A percentile compares a stretch with the other conserved stretches of the same genome.
These are phyloP conservation scores for Anthophora plumipes DNA, from an alignment of 2,888 invertebrate genomes.

Conservation along the genomic window DNA sequence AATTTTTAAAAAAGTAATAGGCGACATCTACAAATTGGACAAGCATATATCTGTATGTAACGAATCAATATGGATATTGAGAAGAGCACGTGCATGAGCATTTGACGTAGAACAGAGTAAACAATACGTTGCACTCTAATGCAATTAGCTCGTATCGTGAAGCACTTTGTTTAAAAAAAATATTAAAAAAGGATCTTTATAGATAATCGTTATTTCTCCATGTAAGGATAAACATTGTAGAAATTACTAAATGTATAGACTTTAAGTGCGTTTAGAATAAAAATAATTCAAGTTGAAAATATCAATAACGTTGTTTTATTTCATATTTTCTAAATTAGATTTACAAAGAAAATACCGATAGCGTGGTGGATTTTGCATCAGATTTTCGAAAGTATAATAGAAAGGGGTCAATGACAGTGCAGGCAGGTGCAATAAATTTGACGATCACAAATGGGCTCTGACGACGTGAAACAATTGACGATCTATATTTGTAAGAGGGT, in stretches of 20 bases:
- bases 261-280: too few species aligned
- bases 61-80: not conserved
- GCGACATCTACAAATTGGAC: not conserved
- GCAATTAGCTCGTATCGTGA: not conserved
- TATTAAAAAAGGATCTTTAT: not conserved
- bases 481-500: conserved; percentile 46
- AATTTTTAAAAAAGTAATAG: not conserved
- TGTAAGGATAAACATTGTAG: too few species aligned
- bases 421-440: conserved; percentile 30
- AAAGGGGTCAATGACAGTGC: conserved; percentile 41
- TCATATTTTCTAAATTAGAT: not conserved
- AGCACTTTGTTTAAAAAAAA: not conserved
- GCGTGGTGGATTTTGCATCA: conserved; percentile 15
- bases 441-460: conserved; percentile 23
- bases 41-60: not conserved
- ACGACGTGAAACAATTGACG: conserved; percentile 36
- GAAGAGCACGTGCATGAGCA: conserved; percentile 22
- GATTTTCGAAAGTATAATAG: conserved; percentile 31
- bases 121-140: conserved; percentile 9
- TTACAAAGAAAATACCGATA: not conserved
- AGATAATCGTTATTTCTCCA: not conserved
- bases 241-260: too few species aligned
- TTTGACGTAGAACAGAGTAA: conserved; percentile 12
- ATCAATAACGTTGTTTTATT: not conserved
- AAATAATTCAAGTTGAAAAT: not conserved